Base-by-base conservation (phyloP, 2,113 vertebrate genomes). In the Zosterops borbonicus region DNA sequence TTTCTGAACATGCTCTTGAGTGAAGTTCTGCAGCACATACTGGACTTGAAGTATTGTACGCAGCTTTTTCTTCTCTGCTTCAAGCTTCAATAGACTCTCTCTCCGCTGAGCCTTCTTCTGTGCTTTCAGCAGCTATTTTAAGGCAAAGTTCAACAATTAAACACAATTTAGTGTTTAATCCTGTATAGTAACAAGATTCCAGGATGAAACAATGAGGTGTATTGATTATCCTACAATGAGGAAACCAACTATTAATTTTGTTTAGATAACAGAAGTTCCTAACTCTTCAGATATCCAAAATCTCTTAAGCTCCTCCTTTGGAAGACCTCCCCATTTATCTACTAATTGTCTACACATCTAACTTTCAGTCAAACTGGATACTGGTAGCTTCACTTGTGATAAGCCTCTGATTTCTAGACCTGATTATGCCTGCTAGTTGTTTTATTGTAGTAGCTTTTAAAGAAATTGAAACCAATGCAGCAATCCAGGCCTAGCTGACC, bases 11-110 rank as follows among this genome's bases (percentile, higher is more conserved):
- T 99, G 98, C 44, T 99, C 98, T 95, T 98, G 98, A 78, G 98
- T 97, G 91, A 99, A 97, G 79, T 98, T 98, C 95, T 98, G 98
- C 13, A 99, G 98, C 76, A 99, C 97, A 80, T 99, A 98, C 95
- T 99, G 99, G 50, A 99, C 94, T 92, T 99, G 98, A 71, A 99
- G 98, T 56, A 99, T 96, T 4, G 97, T 97, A 84, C 97, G 94
- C 83, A 99, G 97, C 6, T 98, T 98, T 44, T 97, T 98, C 97
- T 98, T 98, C 93, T 99, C 99, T 2, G 92, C 97, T 94, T 99
- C 99, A 44, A 96, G 93, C 93, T 97, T 99, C 19, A 95, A 12
- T 21, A 98, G 37, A 65, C 98, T 98, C 83, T 99, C 98, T 76
- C 97, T 98, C 91, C 98, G 97, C 77, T 97, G 96, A 1, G 97